Evolutionary conservation across 2,888 invertebrate genomes (phyloP).

Genomic region (Chirona hameri): DNA sequence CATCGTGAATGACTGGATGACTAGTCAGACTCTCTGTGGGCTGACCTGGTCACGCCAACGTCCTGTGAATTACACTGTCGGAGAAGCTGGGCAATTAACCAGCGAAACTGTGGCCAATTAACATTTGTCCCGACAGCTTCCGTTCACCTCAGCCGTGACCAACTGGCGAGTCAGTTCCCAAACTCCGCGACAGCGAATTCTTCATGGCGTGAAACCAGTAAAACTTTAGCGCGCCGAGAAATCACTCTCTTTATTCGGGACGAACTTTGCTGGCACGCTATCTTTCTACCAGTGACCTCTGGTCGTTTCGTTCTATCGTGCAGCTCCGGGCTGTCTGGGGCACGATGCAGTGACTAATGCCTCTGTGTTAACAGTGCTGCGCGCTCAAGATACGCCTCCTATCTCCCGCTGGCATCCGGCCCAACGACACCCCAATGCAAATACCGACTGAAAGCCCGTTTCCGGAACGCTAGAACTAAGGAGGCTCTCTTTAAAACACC

Average conservation of each 20-base stretch:
- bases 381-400: not conserved
- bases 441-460: conserved; percentile 3
- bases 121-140: too few relatives aligned
- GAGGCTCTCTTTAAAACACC: conserved; percentile 4
- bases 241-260: not conserved
- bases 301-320: not conserved
- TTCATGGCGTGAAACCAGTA: not conserved
- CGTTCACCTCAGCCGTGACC: not conserved
- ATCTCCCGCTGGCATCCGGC: not conserved
- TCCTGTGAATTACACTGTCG: too few relatives aligned
- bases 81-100: too few relatives aligned
- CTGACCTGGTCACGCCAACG: too few relatives aligned
- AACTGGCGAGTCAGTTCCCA: not conserved
- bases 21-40: too few relatives aligned
- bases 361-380: not conserved
- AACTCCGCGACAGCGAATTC: not conserved
- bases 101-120: too few relatives aligned
- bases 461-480: not conserved
- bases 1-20: too few relatives aligned
- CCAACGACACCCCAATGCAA: not conserved
- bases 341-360: not conserved
- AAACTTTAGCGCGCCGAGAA: not conserved
- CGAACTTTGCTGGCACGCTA: not conserved
- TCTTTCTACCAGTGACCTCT: not conserved
- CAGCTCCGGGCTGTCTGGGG: too few relatives aligned